A percentile compares a stretch with the other conserved stretches of the same genome.
These are phyloP conservation scores for Sakesphorus luctuosus DNA, from an alignment of 2,113 vertebrate genomes.

Conservation along the genomic window DNA sequence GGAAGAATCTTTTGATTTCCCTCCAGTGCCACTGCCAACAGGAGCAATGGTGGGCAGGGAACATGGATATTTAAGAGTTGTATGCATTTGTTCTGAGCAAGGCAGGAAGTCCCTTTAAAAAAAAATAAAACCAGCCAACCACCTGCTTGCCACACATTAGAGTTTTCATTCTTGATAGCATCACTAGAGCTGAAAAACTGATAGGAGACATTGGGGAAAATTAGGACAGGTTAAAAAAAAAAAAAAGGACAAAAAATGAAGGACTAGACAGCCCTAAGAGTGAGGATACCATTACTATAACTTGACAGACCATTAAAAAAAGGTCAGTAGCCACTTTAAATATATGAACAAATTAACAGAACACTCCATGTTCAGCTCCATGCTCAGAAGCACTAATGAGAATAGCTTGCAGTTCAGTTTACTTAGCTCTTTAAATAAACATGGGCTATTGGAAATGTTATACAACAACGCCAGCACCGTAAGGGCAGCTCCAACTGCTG, in stretches of 20 bases:
- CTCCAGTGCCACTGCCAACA: neutral
- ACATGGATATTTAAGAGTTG: neutral
- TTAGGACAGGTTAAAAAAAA: neutral
- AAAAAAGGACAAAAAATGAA: neutral
- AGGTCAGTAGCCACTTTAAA: conserved; percentile 34
- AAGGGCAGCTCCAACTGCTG: conserved; percentile 70
- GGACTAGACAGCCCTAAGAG: neutral
- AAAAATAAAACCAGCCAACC: neutral
- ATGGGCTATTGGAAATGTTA: conserved; percentile 69
- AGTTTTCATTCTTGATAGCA: neutral
- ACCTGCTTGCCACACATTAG: neutral
- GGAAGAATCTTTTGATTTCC: neutral
- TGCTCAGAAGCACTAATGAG: conserved; percentile 62
- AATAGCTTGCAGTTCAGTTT: conserved; percentile 65
- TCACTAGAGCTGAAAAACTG: neutral
- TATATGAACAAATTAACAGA: conserved; percentile 59
- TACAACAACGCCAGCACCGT: conserved; percentile 52
- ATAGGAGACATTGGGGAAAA: conserved; percentile 4
- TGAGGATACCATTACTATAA: neutral
- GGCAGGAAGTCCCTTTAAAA: neutral
- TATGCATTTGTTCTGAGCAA: neutral
- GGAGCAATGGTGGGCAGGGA: neutral
- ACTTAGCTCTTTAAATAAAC: conserved; percentile 75
- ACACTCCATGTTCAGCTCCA: conserved; percentile 38
- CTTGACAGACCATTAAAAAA: conserved; percentile 46